Evolutionary conservation across 2,797 vertebrate genomes (phyloP).

Genomic region (Eulemur mongoz): DNA sequence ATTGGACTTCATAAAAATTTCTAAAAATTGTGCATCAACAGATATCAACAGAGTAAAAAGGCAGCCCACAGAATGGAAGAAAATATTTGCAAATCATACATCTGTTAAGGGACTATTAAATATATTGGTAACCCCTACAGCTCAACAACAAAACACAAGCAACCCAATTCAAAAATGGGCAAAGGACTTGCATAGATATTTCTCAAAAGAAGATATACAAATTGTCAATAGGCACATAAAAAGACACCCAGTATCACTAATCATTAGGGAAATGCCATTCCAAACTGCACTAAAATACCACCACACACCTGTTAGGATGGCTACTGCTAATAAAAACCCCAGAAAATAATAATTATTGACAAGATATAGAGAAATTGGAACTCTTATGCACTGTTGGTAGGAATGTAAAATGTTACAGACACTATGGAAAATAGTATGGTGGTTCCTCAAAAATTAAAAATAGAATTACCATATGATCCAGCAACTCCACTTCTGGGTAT

Average conservation of each 20-base stretch:
- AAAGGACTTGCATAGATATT: not conserved
- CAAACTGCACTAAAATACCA: not conserved
- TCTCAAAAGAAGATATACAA: not conserved
- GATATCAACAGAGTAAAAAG: not conserved
- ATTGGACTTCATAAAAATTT: not conserved
- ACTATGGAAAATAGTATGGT: not conserved
- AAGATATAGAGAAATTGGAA: not conserved
- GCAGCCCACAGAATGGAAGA: not conserved
- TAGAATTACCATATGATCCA: not conserved
- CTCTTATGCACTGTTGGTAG: not conserved
- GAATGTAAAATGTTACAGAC: not conserved
- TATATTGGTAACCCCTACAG: not conserved
- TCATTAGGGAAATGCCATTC: not conserved
- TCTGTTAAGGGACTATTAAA: not conserved
- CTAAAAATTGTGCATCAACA: not conserved
- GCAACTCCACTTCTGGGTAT: not conserved
- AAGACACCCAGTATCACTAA: not conserved
- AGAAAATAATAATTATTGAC: not conserved
- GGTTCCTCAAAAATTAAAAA: not conserved
- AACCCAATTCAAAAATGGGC: not conserved
- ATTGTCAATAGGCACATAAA: not conserved
- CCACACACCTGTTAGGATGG: not conserved
- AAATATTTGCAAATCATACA: not conserved
- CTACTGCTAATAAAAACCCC: not conserved
- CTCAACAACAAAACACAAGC: not conserved